Base-by-base conservation (phyloP, 2,797 vertebrate genomes). In the Pagetopsis macropterus region DNA sequence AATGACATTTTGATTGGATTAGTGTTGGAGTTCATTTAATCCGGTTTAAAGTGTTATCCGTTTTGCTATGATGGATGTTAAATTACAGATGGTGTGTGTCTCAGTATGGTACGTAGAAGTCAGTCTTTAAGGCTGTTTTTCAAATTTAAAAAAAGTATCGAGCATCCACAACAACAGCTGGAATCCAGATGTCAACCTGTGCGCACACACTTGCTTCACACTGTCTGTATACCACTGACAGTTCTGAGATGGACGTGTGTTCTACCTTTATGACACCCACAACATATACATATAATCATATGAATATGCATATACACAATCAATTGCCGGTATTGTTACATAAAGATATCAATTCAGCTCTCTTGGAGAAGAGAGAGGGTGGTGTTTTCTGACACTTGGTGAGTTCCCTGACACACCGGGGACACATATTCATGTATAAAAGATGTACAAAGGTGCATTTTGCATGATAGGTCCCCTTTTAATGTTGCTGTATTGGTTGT, bases 1-100 rank as follows among this genome's bases (percentile, higher is more conserved):
- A 67, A 70, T 64, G 44, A 74, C 43, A 82, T 58, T 74, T 82
- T 70, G 76, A 85, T 65, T 77, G 73, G 73, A 79, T 82, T 79
- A 76, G 23, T 50, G 7, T 50, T 61, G 41, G 67, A 65, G 56
- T 63, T 68, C 9, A 59, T 78, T 78, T 58, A 65, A 81, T 69
- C 56, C 68, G 21, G 15, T 66, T 70, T 46, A 50, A 61, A 51
- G 17, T 15, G 12, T 58, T 16, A 21, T 60, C 60, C 10, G 2
- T 43, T 55, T 33, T 17, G 61, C 10, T 40, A 9, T 23, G 23
- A 72, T 40, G 31, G 59, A 50, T 41, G 17, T 55, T 54, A 77
- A 63, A 70, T 54, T n/a, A 17, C 52, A 56, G 23, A 44, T 70
- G 31, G 4, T 57, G 15, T 19, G 2, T 57, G 48, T 50, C 31